Conservation (phyloP, 2,797 vertebrate species). For the Caiman crocodilus region DNA sequence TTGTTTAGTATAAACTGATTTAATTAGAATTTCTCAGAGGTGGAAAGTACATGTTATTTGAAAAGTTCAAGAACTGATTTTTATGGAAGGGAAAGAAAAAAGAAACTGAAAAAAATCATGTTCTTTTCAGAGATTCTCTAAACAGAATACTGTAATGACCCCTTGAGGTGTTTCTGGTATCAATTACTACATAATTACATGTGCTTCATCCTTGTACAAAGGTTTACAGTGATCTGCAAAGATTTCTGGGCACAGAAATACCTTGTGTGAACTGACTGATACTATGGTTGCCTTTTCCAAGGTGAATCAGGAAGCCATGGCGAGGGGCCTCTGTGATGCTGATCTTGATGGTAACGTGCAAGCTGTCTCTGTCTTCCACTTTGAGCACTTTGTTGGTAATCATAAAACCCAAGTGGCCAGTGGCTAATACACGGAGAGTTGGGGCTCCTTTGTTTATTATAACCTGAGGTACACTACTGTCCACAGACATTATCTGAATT, state of each 20-base stretch:
- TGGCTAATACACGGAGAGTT: slow-evolving; percentile 86
- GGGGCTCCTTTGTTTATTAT: slow-evolving; percentile 92
- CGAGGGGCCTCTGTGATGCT: slow-evolving; percentile 85
- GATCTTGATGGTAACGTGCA: slow-evolving; percentile 85
- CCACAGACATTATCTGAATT: slow-evolving; percentile 89
- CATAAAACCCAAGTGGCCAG: slow-evolving; percentile 90
- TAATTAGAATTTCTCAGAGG: neutral
- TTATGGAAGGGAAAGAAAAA: neutral
- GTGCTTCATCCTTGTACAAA: neutral
- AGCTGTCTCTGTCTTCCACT: slow-evolving; percentile 93
- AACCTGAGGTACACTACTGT: slow-evolving; percentile 92
- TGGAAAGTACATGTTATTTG: neutral
- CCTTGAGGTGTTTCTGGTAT: neutral
- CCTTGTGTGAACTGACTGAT: slow-evolving; percentile 94
- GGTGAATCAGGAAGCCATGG: slow-evolving; percentile 93
- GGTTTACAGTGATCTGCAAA: neutral
- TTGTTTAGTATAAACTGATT: neutral
- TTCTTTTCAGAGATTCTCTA: slow-evolving; percentile 26
- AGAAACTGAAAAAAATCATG: neutral
- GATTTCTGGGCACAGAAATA: slow-evolving; percentile 64
- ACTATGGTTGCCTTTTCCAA: slow-evolving; percentile 92
- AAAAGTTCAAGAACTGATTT: neutral
- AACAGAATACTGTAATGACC: slow-evolving; percentile 6
- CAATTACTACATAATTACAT: neutral
- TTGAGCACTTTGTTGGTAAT: slow-evolving; percentile 94